Evolutionary conservation across 2,113 vertebrate genomes (phyloP), one percentile per base, ranked within the genome.

Genomic region (Mirza zaza): DNA sequence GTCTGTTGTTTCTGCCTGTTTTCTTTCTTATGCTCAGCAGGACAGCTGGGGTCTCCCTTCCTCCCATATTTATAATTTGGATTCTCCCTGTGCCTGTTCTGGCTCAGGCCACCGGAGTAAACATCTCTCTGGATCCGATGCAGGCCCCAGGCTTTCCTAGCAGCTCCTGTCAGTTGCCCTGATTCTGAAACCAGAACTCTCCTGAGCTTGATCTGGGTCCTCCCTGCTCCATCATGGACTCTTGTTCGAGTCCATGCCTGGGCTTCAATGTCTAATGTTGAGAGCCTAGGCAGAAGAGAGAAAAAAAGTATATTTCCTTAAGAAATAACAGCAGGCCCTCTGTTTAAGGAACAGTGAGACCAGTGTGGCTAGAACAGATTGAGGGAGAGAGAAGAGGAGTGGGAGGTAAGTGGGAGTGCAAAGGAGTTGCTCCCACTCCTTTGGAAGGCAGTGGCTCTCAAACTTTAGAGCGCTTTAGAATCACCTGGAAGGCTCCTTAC

Each of bases 151-250:
- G 18, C 36, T 8, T 79, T 23, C 34, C 4, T 29, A 55, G 14
- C 34, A 39, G 48, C 18, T 11, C 85, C 80, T 29, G 4, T 80
- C 81, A 73, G 18, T 86, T 25, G 42, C 50, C 13, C 59, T 45
- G 55, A 61, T 92, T 87, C 75, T 80, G 81, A 76, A 94, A 96
- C 57, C 65, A 90, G 67, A 34, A 75, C 32, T 80, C n/a, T 27
- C 20, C 63, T 75, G 21, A 90, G 21, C 55, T 25, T 70, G 67
- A 82, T 42, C 50, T 91, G 65, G 34, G 10, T 55, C 32, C 32
- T 52, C 4, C 15, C 52, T 45, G 45, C 73, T 77, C 59, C 21
- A 10, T 71, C 39, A n/a, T 84, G n/a, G n/a, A n/a, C n/a, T 90
- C 63, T 86, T 76, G 10, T 94, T 86, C 9, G 83, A 90, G 63